Percentiles rank a stretch among this genome's conserved stretches.
phyloP scores from a whole-genome alignment of 2,888 invertebrate species.

The Pyralis farinalis region DNA sequence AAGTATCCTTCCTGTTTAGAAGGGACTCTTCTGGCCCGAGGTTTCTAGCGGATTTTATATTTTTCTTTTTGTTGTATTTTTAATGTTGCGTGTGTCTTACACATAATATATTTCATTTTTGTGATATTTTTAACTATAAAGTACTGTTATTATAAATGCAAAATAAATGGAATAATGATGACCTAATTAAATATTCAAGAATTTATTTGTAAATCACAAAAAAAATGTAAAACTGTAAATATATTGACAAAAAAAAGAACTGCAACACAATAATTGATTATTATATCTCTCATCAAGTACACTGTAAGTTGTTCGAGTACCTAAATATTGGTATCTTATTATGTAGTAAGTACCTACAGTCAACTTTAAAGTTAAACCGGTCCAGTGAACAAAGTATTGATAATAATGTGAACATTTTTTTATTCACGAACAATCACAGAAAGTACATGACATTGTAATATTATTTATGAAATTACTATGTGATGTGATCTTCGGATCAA shows the following conservation, averaged over 20 bases:
- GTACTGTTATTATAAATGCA: slow-evolving; percentile 81
- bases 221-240: slow-evolving; percentile 82
- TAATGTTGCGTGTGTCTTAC: slow-evolving; percentile 82
- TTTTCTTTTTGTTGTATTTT: slow-evolving; percentile 80
- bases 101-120: slow-evolving; percentile 82
- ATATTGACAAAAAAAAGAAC: slow-evolving; percentile 78
- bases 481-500: slow-evolving; percentile 87
- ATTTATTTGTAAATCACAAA: slow-evolving; percentile 82
- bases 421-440: slow-evolving; percentile 78
- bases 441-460: slow-evolving; percentile 82
- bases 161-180: slow-evolving; percentile 71
- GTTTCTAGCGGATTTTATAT: slow-evolving; percentile 81
- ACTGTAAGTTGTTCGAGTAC: slow-evolving; percentile 77
- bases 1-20: slow-evolving; percentile 82
- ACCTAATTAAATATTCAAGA: slow-evolving; percentile 81
- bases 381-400: slow-evolving; percentile 81
- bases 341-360: slow-evolving; percentile 70
- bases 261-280: slow-evolving; percentile 78
- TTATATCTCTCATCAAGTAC: slow-evolving; percentile 75
- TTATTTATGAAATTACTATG: slow-evolving; percentile 85
- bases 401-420: slow-evolving; percentile 80
- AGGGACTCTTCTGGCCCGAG: slow-evolving; percentile 79
- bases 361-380: slow-evolving; percentile 75
- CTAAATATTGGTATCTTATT: slow-evolving; percentile 67
- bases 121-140: slow-evolving; percentile 82